Conservation (phyloP, 2,888 invertebrate genomes). For the Eumerus sabulonum region DNA sequence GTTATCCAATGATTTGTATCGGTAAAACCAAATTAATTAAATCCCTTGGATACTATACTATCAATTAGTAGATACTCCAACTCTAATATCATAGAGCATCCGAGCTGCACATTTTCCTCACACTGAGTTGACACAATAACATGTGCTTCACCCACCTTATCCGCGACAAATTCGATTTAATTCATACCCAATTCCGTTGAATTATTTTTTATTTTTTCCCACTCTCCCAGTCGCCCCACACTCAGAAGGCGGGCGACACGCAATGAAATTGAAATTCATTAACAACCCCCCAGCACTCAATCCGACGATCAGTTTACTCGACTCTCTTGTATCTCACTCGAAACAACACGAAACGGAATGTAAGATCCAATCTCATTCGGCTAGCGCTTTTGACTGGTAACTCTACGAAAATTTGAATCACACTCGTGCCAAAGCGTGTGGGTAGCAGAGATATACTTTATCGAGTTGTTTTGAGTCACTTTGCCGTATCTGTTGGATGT, state of each 20-base stretch:
- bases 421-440: slow-evolving; percentile 21
- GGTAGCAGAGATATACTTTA: slow-evolving; percentile 43
- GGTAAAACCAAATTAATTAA: no score
- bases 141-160: slow-evolving; percentile 51
- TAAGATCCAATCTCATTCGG: slow-evolving; percentile 19
- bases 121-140: neutral
- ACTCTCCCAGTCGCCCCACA: no score
- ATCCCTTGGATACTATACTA: no score
- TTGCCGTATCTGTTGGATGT: slow-evolving; percentile 20
- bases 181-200: slow-evolving; percentile 39
- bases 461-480: slow-evolving; percentile 46
- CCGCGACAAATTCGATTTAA: slow-evolving; percentile 44
- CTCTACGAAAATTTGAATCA: slow-evolving; percentile 22
- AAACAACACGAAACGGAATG: slow-evolving; percentile 10
- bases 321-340: slow-evolving; percentile 25
- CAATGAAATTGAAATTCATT: slow-evolving; percentile 43
- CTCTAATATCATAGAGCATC: neutral
- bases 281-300: slow-evolving; percentile 10
- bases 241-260: no score
- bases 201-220: slow-evolving; percentile 29
- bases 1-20: no score
- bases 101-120: slow-evolving; percentile 12
- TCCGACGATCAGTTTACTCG: slow-evolving; percentile 10
- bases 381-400: neutral
- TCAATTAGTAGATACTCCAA: no score